phyloP scores from a whole-genome alignment of 2,797 vertebrate genomes.

The Acanthornis magna region DNA sequence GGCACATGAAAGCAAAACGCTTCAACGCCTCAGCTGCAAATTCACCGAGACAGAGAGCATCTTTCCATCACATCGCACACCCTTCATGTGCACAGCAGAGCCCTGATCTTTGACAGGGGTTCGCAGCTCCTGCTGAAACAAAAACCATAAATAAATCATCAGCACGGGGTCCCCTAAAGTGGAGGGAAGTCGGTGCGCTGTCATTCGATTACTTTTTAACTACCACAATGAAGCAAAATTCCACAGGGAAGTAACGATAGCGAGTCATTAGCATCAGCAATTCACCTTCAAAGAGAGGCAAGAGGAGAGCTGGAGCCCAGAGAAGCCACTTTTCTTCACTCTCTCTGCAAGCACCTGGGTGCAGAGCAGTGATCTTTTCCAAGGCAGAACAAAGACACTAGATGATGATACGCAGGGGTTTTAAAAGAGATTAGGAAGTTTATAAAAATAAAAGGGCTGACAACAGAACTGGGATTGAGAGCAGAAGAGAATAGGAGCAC shows the following conservation, averaged over 20 bases:
- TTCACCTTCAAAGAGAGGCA: constrained; percentile 1
- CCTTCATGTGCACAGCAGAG: background rate
- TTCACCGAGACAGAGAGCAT: background rate
- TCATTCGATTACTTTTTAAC: background rate
- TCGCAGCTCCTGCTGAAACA: background rate
- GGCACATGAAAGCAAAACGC: background rate
- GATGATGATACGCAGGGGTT: background rate
- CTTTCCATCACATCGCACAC: background rate
- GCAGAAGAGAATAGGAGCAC: background rate
- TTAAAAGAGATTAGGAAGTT: background rate
- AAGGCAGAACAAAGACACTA: background rate
- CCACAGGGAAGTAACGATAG: background rate
- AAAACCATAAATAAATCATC: constrained; percentile 18
- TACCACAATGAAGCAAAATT: background rate
- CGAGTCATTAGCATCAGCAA: background rate
- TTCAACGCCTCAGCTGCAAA: background rate
- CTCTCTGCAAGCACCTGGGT: background rate
- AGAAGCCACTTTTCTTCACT: background rate
- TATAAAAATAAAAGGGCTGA: background rate
- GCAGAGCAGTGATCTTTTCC: background rate
- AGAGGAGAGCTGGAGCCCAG: background rate
- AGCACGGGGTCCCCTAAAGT: background rate
- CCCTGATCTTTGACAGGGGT: background rate
- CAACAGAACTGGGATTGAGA: background rate
- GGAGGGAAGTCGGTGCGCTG: background rate